These are phyloP conservation scores for Scaptomyza tumidula DNA, from an alignment of 2,888 invertebrate species.

Conservation along the genomic window DNA sequence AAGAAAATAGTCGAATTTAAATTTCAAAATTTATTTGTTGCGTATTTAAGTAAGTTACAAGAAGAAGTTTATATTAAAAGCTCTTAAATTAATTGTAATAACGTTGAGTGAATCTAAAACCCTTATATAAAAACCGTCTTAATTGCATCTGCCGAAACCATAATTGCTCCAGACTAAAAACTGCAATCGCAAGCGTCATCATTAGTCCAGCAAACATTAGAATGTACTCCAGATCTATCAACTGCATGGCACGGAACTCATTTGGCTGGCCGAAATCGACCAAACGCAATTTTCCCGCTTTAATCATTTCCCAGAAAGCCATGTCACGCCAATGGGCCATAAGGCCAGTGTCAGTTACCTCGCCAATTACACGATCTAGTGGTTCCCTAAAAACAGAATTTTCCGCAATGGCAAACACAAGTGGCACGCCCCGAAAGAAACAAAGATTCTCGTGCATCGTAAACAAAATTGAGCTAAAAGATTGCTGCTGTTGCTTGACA, in stretches of 20 bases:
- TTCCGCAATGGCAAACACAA: slow-evolving; percentile 68
- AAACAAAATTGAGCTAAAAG: slow-evolving; percentile 71
- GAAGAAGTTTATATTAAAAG: neutral
- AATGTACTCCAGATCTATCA: slow-evolving; percentile 69
- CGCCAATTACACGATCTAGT: slow-evolving; percentile 62
- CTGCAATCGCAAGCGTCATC: slow-evolving; percentile 16
- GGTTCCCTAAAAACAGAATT: slow-evolving; percentile 71
- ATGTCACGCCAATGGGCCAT: slow-evolving; percentile 53
- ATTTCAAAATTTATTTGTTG: neutral
- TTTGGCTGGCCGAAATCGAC: slow-evolving; percentile 58
- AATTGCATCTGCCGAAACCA: neutral
- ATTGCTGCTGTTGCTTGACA: slow-evolving; percentile 72
- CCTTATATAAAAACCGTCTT: neutral
- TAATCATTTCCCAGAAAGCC: slow-evolving; percentile 67
- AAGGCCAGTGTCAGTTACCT: slow-evolving; percentile 59
- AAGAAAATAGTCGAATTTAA: too few species aligned
- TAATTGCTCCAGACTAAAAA: slow-evolving; percentile 27
- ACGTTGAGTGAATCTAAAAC: neutral
- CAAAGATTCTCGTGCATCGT: slow-evolving; percentile 68
- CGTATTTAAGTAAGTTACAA: too few species aligned
- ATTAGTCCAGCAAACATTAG: slow-evolving; percentile 17
- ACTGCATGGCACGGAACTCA: slow-evolving; percentile 67
- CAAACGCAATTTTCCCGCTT: slow-evolving; percentile 56
- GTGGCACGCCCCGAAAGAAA: slow-evolving; percentile 63
- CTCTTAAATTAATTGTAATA: neutral